Conservation (phyloP, 2,113 vertebrate species). For the Microtus pennsylvanicus region DNA sequence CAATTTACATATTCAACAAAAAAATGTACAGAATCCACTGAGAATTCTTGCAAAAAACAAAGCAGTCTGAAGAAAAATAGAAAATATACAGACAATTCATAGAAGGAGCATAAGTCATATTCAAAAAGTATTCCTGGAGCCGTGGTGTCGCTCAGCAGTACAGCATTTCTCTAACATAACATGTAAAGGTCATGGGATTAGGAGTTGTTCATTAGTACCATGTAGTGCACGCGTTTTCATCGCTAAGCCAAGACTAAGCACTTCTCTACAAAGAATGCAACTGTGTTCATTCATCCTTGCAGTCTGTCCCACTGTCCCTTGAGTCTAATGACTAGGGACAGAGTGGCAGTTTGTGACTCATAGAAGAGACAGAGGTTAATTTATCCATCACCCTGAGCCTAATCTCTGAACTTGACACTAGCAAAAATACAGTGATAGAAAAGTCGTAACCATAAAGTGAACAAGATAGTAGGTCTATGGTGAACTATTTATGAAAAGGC, state of each 20-base stretch:
- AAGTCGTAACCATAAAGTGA: neutral
- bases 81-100: slow-evolving; percentile 22
- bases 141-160: neutral
- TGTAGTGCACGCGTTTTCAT: neutral
- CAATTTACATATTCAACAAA: slow-evolving; percentile 24
- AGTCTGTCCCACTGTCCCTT: neutral
- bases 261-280: slow-evolving; percentile 37
- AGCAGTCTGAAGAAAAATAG: slow-evolving; percentile 42
- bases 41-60: slow-evolving; percentile 28
- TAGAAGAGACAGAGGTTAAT: neutral
- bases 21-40: neutral
- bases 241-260: slow-evolving; percentile 8
- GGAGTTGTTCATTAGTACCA: neutral
- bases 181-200: neutral
- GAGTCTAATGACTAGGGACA: neutral
- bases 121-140: slow-evolving; percentile 17
- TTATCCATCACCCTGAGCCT: neutral
- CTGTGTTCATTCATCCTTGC: neutral
- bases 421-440: neutral
- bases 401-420: slow-evolving; percentile 27
- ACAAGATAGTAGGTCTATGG: neutral
- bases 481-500: slow-evolving; percentile 6
- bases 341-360: neutral
- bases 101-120: slow-evolving; percentile 31
- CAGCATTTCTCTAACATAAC: neutral